Evolutionary conservation across 2,888 invertebrate species (phyloP), one percentile per base, ranked within the genome.

Genomic region (Lycia hirtaria): DNA sequence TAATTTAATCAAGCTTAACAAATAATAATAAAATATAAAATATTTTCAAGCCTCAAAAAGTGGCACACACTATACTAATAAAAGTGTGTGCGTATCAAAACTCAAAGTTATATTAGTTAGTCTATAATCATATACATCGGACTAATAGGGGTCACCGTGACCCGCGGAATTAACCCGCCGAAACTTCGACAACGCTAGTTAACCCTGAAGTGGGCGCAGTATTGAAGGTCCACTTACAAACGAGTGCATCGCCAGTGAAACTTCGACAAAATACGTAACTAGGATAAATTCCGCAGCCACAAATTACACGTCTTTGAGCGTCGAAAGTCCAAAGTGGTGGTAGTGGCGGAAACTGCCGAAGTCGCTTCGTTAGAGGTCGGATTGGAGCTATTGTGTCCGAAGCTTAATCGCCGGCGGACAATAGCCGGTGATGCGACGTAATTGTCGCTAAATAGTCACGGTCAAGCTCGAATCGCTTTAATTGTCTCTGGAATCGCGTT

Each of bases 241-340:
- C 79, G 80, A 77, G 78, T 77, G 77, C 75, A 76, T 73, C 30
- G 44, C 12, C 9, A 33, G 45, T 22, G 22, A 69, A 79, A 81
- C 78, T 80, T 76, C 77, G 80, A 76, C 83, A 83, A 83, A 86
- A 83, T 82, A 81, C 80, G 77, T 73, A 73, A 73, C 73, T 71
- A 76, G 80, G 78, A 80, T 87, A 85, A 87, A 85, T 87, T 85
- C 81, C 78, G 76, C 68, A 73, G 76, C 89, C 91, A 78, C 91
- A 91, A 91, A 91, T 91, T 88, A 87, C 83, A 77, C 80, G 85
- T 88, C 89, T 91, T 90, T 84, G 87, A 85, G 75, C 75, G 78
- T 33, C 78, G 81, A 81, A 84, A 82, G 85, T 80, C n/a, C n/a
- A n/a, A n/a, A n/a, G n/a, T n/a, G n/a, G n/a, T n/a, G n/a, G n/a